Evolutionary conservation across 2,888 invertebrate species (phyloP).

Genomic region (Dasypolia templi): DNA sequence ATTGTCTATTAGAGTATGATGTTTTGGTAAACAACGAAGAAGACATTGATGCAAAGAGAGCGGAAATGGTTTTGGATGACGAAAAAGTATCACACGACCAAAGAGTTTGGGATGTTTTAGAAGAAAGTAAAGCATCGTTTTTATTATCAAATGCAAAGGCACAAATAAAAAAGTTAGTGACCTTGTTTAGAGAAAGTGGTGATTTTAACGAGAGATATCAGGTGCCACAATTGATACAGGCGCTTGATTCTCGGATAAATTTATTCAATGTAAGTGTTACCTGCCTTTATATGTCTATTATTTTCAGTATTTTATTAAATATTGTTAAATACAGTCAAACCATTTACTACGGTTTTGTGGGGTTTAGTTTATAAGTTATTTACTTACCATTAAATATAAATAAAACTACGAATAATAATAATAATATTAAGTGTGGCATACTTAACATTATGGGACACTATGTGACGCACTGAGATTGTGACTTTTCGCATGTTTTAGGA

Average conservation of each 20-base stretch:
- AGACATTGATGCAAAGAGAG: slow-evolving; percentile 68
- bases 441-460: too few relatives aligned
- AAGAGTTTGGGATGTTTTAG: slow-evolving; percentile 30
- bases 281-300: not conserved
- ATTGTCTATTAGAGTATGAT: slow-evolving; percentile 59
- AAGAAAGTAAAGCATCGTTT: slow-evolving; percentile 64
- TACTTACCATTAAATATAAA: too few relatives aligned
- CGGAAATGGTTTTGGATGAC: slow-evolving; percentile 73
- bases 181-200: slow-evolving; percentile 40
- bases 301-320: not conserved
- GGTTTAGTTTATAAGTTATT: too few relatives aligned
- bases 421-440: too few relatives aligned
- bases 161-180: slow-evolving; percentile 62
- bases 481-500: slow-evolving; percentile 65
- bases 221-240: slow-evolving; percentile 53
- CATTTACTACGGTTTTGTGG: too few relatives aligned
- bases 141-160: slow-evolving; percentile 65
- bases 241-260: slow-evolving; percentile 68
- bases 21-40: slow-evolving; percentile 53
- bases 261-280: slow-evolving; percentile 74
- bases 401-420: too few relatives aligned
- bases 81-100: slow-evolving; percentile 60
- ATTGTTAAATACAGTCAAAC: too few relatives aligned
- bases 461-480: not conserved
- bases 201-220: slow-evolving; percentile 20